A percentile compares a stretch with the other conserved stretches of the same genome.
Evolutionary conservation across 2,888 invertebrate genomes (phyloP).

Genomic region (Cheilosia impressa): DNA sequence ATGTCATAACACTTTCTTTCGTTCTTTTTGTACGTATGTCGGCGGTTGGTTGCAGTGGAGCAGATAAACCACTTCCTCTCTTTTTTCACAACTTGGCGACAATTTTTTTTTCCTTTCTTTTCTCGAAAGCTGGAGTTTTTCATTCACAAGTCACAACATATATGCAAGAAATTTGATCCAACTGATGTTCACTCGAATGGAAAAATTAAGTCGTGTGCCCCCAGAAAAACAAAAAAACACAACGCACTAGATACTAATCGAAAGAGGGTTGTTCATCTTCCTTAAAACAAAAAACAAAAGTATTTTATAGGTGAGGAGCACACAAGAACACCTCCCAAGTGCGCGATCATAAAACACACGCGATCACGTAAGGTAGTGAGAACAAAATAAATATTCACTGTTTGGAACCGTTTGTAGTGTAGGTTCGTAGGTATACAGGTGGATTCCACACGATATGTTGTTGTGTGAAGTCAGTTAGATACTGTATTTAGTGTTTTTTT

Average conservation of each 20-base stretch:
- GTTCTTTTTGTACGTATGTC: conserved; percentile 31
- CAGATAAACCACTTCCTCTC: conserved; percentile 72
- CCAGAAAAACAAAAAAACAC: neutral
- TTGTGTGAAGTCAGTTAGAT: conserved; percentile 24
- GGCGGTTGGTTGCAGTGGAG: conserved; percentile 42
- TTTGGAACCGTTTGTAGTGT: conserved; percentile 8
- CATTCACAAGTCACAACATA: conserved; percentile 23
- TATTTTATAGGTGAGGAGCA: conserved; percentile 50
- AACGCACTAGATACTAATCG: conserved; percentile 26
- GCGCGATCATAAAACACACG: conserved; percentile 54
- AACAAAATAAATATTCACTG: conserved; percentile 17
- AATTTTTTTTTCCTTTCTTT: conserved; percentile 13
- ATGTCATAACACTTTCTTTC: conserved; percentile 45
- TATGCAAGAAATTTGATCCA: conserved; percentile 45
- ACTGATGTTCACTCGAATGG: conserved; percentile 17
- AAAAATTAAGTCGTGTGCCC: conserved; percentile 20
- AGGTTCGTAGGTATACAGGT: conserved; percentile 24
- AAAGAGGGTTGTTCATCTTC: conserved; percentile 27
- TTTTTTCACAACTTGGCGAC: conserved; percentile 44
- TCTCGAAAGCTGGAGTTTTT: conserved; percentile 29
- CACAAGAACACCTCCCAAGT: conserved; percentile 51
- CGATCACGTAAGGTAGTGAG: conserved; percentile 63
- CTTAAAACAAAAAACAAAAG: conserved; percentile 23
- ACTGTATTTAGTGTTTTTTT: conserved; percentile 29
- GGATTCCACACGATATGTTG: conserved; percentile 27